A percentile compares a stretch with the other conserved stretches of the same genome.
Conservation (phyloP, 53 echinoderm and acorn worm species). For the Paelopatides confundens region DNA sequence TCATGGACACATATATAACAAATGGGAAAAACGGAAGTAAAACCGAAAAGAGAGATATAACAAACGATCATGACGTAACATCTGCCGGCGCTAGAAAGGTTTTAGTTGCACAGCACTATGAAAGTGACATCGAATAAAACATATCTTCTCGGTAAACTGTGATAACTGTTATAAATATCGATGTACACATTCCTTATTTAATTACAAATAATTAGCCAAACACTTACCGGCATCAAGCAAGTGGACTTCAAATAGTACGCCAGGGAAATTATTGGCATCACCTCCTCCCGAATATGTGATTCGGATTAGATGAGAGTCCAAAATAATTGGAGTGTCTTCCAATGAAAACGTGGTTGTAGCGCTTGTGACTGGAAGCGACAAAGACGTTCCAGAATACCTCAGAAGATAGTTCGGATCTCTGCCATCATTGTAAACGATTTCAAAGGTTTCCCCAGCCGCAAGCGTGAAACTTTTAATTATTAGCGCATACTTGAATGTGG, state of each 20-base stretch:
- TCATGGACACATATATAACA: no score
- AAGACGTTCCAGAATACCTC: neutral
- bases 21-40: no score
- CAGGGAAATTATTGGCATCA: neutral
- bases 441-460: neutral
- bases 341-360: neutral
- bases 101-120: no score
- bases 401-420: neutral
- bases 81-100: no score
- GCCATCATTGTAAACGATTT: neutral
- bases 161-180: no score
- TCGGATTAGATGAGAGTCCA: neutral
- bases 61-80: no score
- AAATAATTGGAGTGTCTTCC: neutral
- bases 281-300: neutral
- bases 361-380: neutral
- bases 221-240: neutral
- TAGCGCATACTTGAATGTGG: neutral
- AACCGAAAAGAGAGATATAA: no score
- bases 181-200: no score
- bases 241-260: neutral
- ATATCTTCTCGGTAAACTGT: no score
- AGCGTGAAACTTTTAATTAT: neutral
- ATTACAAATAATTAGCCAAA: neutral
- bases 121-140: no score